These are phyloP conservation scores for Muntiacus muntjak DNA, from an alignment of 2,113 vertebrate species.

Conservation along the genomic window DNA sequence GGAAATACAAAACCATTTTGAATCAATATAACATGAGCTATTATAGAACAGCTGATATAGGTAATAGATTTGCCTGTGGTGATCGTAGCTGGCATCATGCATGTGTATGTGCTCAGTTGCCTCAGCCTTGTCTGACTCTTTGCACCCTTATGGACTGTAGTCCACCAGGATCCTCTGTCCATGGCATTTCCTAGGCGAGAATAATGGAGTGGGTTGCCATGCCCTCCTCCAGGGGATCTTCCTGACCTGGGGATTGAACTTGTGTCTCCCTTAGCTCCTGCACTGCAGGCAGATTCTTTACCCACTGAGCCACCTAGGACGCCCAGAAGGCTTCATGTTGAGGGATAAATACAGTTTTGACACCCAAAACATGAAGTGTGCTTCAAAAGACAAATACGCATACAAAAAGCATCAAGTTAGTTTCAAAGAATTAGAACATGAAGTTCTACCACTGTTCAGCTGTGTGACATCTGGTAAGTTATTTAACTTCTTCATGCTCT, in stretches of 20 bases:
- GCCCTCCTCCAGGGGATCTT: background rate
- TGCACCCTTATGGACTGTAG: background rate
- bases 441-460: background rate
- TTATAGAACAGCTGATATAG: background rate
- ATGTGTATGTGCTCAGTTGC: background rate
- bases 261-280: background rate
- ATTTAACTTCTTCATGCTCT: background rate
- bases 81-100: background rate
- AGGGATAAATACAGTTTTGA: background rate
- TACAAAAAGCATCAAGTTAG: background rate
- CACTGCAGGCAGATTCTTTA: background rate
- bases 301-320: background rate
- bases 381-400: background rate
- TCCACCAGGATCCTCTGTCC: background rate
- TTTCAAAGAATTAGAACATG: background rate
- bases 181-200: background rate
- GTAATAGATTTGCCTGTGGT: background rate
- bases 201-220: background rate
- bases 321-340: background rate
- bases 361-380: background rate
- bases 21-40: background rate
- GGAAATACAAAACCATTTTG: background rate
- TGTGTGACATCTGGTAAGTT: background rate
- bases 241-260: background rate
- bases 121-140: background rate